A percentile compares a stretch with the other conserved stretches of the same genome.
Conservation (phyloP, 2,113 vertebrate species). For the Triplophysa dalaica region DNA sequence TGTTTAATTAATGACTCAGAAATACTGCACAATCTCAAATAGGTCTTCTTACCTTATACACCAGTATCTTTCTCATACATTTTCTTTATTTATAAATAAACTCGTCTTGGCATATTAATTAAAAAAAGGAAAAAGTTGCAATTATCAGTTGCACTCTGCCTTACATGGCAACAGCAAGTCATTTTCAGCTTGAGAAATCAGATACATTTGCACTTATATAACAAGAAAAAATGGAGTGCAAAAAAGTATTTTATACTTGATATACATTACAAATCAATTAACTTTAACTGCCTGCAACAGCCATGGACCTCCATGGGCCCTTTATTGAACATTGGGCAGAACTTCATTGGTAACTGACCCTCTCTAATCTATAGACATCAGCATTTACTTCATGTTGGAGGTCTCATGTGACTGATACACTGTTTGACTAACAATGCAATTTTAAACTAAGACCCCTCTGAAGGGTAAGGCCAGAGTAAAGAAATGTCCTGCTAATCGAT, state of each 20-base stretch:
- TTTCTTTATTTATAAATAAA: no score
- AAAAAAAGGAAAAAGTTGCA: background rate
- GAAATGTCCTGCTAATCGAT: conserved; percentile 26
- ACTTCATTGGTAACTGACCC: conserved; percentile 6
- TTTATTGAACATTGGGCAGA: background rate
- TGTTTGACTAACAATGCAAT: background rate
- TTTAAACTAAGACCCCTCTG: conserved; percentile 6
- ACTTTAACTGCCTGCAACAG: background rate
- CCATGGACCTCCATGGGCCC: background rate
- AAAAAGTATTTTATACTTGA: background rate
- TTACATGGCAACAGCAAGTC: conserved; percentile 21
- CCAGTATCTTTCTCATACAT: no score
- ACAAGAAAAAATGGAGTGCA: background rate
- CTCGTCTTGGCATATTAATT: background rate
- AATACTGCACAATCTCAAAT: no score
- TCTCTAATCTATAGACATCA: conserved; percentile 19
- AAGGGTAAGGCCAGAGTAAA: conserved; percentile 2
- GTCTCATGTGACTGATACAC: conserved; percentile 17
- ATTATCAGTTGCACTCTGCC: conserved; percentile 38
- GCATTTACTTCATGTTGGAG: conserved; percentile 15
- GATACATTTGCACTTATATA: background rate
- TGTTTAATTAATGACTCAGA: no score
- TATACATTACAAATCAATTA: background rate
- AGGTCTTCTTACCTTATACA: no score
- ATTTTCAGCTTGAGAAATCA: conserved; percentile 37